Evolutionary conservation across 1,140 invertebrate genomes (phyloP).

Genomic region (Tetranychus urticae): DNA sequence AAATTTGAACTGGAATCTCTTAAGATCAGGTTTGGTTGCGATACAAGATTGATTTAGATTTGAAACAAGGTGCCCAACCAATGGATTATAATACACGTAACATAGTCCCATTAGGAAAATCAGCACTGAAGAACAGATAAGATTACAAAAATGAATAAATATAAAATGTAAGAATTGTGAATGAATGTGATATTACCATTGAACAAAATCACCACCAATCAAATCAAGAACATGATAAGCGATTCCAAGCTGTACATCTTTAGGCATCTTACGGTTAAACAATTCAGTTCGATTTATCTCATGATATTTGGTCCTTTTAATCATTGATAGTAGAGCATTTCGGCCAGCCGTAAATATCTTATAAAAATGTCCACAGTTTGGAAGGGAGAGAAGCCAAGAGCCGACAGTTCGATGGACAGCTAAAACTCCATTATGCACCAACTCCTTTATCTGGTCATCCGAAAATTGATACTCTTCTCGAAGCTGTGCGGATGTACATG

Average conservation of each 20-base stretch:
- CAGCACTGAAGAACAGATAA: neutral
- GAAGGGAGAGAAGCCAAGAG: neutral
- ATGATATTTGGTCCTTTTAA: neutral
- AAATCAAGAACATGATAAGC: slow-evolving; percentile 3
- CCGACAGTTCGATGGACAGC: slow-evolving; percentile 1
- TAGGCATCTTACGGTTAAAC: neutral
- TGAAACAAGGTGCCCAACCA: too few species aligned
- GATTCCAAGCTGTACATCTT: neutral
- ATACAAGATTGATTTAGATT: too few species aligned
- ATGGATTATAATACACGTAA: neutral
- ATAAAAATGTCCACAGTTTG: neutral
- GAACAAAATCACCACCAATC: neutral
- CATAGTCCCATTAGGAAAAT: neutral
- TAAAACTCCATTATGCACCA: neutral
- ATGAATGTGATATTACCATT: neutral
- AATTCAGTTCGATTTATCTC: neutral
- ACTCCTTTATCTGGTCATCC: neutral
- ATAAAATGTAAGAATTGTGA: neutral
- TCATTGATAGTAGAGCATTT: neutral
- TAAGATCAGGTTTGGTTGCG: too few species aligned
- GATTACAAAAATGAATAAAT: neutral
- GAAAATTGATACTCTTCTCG: neutral
- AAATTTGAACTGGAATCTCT: too few species aligned
- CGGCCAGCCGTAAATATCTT: neutral
- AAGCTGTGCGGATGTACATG: neutral